Evolutionary conservation across 2,888 invertebrate genomes (phyloP), one percentile per base, ranked within the genome.

Genomic region (Trachelus iudaicus): DNA sequence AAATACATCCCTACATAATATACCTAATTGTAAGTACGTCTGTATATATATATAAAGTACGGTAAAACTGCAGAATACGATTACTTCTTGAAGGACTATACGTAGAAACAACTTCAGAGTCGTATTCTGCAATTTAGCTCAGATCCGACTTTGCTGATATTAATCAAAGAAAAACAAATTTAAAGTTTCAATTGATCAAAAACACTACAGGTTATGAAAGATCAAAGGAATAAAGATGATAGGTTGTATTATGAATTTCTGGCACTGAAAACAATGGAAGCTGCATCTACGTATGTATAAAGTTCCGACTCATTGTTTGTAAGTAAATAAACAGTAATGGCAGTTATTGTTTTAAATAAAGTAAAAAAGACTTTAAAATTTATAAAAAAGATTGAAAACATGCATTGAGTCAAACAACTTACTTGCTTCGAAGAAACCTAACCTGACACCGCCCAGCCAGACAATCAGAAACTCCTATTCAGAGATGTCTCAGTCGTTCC

Each of bases 401-500:
- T 56, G 2, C 13, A 31, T 31, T 11, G 71, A 71, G 33, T 31
- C 71, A 11, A 31, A 6, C 3, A 15, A 31, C 71, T 71, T 34
- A 33, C 71, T 71, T 34, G 2, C 37, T 35, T 23, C 15, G 30
- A 2, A 75, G 75, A 79, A 85, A 88, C 86, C 88, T 88, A 87
- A 87, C 87, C 88, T 87, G 87, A 81, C 87, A 83, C 84, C 85
- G 87, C 86, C 87, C 88, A 75, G 56, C 9, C 9, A 56, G 31
- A 11, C 31, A 71, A 23, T 71, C 6, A 23, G 31, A 11, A 71
- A 34, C 15, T 30, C 9, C 56, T 56, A 23, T 56, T 56, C 56
- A 23, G 9, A 23, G 56, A 23, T 0, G 56, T 23, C 23, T 9
- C 9, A 23, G 56, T 56, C 1, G 23, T 56, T 56, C 23, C 56